These are phyloP conservation scores for Cecropterus lyciades DNA, from an alignment of 1,140 invertebrate species.

Conservation along the genomic window DNA sequence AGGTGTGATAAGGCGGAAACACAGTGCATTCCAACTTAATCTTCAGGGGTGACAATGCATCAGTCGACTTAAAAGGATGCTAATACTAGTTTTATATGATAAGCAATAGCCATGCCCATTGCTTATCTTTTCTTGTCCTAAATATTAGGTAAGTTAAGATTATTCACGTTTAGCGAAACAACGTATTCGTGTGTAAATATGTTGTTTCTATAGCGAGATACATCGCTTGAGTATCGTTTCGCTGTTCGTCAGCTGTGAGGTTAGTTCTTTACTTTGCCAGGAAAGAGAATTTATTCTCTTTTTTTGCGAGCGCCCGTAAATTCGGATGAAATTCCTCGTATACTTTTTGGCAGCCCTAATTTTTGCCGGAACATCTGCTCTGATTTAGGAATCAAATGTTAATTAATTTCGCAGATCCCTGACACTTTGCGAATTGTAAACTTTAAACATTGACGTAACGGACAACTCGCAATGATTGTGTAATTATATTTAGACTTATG, in stretches of 20 bases:
- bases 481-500: not conserved
- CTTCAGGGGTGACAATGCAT: too few relatives aligned
- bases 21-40: too few relatives aligned
- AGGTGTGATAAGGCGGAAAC: too few relatives aligned
- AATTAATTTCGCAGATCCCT: constrained; percentile 19
- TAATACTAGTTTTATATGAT: too few relatives aligned
- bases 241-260: not conserved
- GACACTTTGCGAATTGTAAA: constrained; percentile 18
- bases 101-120: too few relatives aligned
- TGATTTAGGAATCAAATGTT: constrained; percentile 24
- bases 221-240: not conserved
- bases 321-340: constrained; percentile 17
- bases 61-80: too few relatives aligned
- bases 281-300: not conserved
- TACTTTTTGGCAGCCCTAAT: constrained; percentile 32
- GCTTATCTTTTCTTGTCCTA: too few relatives aligned
- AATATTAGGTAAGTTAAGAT: too few relatives aligned
- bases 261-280: not conserved
- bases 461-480: not conserved
- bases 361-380: constrained; percentile 27
- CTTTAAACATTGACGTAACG: not conserved
- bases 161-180: too few relatives aligned
- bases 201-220: too few relatives aligned
- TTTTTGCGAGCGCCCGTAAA: constrained; percentile 25
- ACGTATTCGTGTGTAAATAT: too few relatives aligned